phyloP scores from a whole-genome alignment of 92 coral and sea anemone genomes.

The Palythoa grandiflora region DNA sequence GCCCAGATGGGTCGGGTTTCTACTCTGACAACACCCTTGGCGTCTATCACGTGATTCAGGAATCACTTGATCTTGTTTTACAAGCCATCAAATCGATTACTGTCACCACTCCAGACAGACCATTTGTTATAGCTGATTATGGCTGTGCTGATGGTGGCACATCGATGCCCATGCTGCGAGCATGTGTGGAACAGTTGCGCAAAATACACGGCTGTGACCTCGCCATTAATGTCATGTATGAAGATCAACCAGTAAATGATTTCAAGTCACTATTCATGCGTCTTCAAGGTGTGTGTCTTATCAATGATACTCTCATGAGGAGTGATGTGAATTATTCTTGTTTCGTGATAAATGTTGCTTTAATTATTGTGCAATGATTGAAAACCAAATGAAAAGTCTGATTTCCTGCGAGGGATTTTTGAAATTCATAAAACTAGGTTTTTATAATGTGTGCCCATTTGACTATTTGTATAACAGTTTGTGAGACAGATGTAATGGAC shows the following conservation, averaged over 20 bases:
- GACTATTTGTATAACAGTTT: too few species aligned
- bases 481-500: too few species aligned
- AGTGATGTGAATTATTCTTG: background rate
- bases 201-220: conserved; percentile 68
- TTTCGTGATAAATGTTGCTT: too few species aligned
- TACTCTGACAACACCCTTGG: conserved; percentile 86
- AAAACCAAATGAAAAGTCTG: too few species aligned
- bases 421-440: too few species aligned
- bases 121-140: conserved; percentile 66
- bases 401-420: too few species aligned
- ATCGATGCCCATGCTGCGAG: conserved; percentile 78
- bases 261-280: conserved; percentile 83
- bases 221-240: conserved; percentile 77
- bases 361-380: too few species aligned
- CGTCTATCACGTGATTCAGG: conserved; percentile 77
- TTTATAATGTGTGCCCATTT: too few species aligned
- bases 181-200: conserved; percentile 76
- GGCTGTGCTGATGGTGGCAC: conserved; percentile 62
- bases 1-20: conserved; percentile 70
- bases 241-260: conserved; percentile 91
- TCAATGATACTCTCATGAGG: background rate
- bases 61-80: conserved; percentile 64
- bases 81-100: conserved; percentile 50
- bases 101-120: conserved; percentile 31
- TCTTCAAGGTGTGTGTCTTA: conserved; percentile 66